Evolutionary conservation across 2,797 vertebrate genomes (phyloP).

Genomic region (Chelon labrosus): DNA sequence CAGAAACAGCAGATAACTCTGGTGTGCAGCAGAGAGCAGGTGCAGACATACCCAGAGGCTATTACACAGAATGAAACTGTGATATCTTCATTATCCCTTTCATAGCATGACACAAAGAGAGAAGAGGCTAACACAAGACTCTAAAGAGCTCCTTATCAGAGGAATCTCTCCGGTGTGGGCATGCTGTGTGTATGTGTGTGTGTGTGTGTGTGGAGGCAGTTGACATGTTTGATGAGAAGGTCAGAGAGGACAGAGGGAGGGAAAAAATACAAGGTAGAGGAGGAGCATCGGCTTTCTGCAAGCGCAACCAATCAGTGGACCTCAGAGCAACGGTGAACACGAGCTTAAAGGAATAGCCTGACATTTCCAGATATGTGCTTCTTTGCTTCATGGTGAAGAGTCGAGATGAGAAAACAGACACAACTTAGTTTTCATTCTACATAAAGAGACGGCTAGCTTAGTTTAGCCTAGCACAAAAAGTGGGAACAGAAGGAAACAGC

Average conservation of each 20-base stretch:
- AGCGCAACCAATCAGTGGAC: constrained; percentile 58
- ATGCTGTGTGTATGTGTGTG: constrained; percentile 30
- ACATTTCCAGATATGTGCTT: not conserved
- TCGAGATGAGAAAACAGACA: not conserved
- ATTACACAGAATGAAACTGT: constrained; percentile 56
- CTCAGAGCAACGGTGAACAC: constrained; percentile 22
- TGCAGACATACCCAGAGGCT: constrained; percentile 63
- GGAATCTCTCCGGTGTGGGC: constrained; percentile 55
- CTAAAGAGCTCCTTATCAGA: constrained; percentile 69
- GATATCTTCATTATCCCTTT: constrained; percentile 72
- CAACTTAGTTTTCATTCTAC: not conserved
- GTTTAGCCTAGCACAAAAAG: not conserved
- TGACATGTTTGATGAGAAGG: constrained; percentile 78
- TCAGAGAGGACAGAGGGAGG: constrained; percentile 69
- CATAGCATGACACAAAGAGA: constrained; percentile 67
- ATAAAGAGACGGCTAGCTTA: not conserved
- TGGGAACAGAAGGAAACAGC: not conserved
- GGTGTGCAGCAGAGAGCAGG: constrained; percentile 56
- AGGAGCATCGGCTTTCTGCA: constrained; percentile 61
- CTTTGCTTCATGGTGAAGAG: not conserved
- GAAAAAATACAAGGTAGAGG: constrained; percentile 34
- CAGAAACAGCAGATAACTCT: constrained; percentile 48
- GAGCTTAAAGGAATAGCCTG: constrained; percentile 44
- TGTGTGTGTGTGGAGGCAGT: constrained; percentile 31
- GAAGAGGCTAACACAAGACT: constrained; percentile 60